Evolutionary conservation across 2,113 vertebrate species (phyloP).

Genomic region (Pomatostomus ruficeps): DNA sequence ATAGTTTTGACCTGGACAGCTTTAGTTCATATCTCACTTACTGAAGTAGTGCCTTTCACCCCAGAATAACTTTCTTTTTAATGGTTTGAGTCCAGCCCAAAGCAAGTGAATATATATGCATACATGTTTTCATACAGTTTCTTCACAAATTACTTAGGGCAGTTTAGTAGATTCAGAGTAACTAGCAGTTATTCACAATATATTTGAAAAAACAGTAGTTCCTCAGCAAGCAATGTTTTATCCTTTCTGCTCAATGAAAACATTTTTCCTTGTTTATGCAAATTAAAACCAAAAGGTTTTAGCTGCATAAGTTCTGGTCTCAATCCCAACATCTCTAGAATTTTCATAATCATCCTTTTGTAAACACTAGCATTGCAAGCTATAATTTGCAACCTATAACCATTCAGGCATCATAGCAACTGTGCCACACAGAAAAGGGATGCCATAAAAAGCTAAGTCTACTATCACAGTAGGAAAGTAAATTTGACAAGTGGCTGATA

Average conservation of each 20-base stretch:
- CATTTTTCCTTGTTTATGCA: background rate
- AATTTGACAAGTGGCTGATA: background rate
- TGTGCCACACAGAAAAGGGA: background rate
- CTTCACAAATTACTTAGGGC: background rate
- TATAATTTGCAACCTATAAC: background rate
- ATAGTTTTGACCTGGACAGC: background rate
- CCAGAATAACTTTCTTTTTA: background rate
- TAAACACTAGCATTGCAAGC: background rate
- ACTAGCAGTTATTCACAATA: accelerated
- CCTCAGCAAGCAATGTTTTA: background rate
- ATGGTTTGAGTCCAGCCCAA: background rate
- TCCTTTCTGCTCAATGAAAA: background rate
- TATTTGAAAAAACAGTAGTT: background rate
- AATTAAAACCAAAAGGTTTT: background rate
- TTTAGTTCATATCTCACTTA: background rate
- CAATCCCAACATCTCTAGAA: background rate
- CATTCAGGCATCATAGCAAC: background rate
- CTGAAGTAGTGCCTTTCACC: background rate
- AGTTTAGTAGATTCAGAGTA: background rate
- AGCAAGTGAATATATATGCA: accelerated
- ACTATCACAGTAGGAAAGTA: background rate
- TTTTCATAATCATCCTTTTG: background rate
- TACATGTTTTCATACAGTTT: background rate
- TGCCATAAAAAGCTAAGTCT: background rate
- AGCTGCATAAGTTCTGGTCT: background rate